phyloP scores from a whole-genome alignment of 2,888 invertebrate species.

The Leptogaster cylindrica region DNA sequence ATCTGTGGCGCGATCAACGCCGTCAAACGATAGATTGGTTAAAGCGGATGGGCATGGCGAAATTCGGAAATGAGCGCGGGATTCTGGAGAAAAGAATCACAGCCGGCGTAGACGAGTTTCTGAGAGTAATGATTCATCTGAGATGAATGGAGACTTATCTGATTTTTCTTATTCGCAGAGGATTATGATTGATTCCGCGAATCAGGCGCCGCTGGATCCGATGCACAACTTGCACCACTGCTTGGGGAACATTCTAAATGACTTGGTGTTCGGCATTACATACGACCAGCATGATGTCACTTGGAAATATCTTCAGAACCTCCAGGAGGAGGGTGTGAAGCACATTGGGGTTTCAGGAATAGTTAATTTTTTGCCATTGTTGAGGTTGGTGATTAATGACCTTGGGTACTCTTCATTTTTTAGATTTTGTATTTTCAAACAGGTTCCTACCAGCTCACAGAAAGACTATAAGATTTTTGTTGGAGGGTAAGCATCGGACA shows the following conservation, averaged over 20 bases:
- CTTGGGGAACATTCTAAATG: conserved; percentile 78
- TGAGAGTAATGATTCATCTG: conserved; percentile 55
- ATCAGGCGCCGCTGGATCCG: conserved; percentile 58
- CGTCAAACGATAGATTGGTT: conserved; percentile 75
- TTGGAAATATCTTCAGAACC: conserved; percentile 77
- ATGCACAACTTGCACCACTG: conserved; percentile 65
- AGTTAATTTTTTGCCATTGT: conserved; percentile 82
- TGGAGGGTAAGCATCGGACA: conserved; percentile 74
- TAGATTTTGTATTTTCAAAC: not conserved
- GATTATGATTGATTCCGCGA: conserved; percentile 50
- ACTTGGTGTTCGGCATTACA: conserved; percentile 77
- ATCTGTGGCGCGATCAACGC: conserved; percentile 82
- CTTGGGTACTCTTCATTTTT: not conserved
- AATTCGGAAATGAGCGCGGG: conserved; percentile 67
- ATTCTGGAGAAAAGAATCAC: conserved; percentile 72
- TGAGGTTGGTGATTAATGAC: conserved; percentile 65
- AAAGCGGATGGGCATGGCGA: conserved; percentile 75
- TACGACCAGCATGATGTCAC: conserved; percentile 73
- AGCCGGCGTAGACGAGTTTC: conserved; percentile 67
- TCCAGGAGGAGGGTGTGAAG: conserved; percentile 84
- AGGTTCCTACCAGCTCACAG: conserved; percentile 65
- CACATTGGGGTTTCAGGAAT: conserved; percentile 82
- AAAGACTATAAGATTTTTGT: conserved; percentile 69
- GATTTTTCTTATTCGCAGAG: conserved; percentile 36
- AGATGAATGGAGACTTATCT: conserved; percentile 28